phyloP scores from a whole-genome alignment of 2,888 invertebrate genomes.

The Chloromyia formosa region DNA sequence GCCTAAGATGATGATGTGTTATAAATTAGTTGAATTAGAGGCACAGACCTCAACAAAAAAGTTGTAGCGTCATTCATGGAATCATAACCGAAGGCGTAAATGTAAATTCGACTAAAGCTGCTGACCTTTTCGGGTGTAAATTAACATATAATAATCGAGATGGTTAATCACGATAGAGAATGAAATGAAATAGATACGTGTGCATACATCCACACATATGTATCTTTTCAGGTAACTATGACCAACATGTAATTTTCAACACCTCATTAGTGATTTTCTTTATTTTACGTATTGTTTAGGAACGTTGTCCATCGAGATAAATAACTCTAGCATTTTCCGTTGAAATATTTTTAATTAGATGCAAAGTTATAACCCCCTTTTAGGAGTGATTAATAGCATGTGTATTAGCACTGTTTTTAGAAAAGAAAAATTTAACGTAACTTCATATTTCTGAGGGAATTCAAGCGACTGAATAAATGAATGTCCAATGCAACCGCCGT shows the following conservation, averaged over 20 bases:
- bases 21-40: constrained; percentile 30
- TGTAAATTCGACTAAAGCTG: constrained; percentile 39
- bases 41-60: constrained; percentile 10
- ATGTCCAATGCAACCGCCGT: no score
- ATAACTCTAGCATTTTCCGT: neutral
- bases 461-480: no score
- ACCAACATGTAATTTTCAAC: constrained; percentile 41
- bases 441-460: no score
- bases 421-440: no score
- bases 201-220: neutral
- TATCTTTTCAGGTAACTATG: neutral
- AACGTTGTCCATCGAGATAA: neutral
- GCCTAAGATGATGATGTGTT: neutral
- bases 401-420: neutral
- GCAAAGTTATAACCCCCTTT: constrained; percentile 20
- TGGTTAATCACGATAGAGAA: constrained; percentile 18
- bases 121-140: constrained; percentile 42
- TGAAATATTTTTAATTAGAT: constrained; percentile 32
- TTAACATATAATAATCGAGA: constrained; percentile 43
- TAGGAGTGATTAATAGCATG: constrained; percentile 5
- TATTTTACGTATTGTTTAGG: constrained; percentile 23
- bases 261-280: constrained; percentile 39
- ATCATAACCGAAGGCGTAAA: constrained; percentile 35
- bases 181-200: constrained; percentile 1
- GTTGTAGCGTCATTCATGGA: constrained; percentile 34